Conservation (phyloP, 2,888 invertebrate genomes). For the Tachystola acroxantha region DNA sequence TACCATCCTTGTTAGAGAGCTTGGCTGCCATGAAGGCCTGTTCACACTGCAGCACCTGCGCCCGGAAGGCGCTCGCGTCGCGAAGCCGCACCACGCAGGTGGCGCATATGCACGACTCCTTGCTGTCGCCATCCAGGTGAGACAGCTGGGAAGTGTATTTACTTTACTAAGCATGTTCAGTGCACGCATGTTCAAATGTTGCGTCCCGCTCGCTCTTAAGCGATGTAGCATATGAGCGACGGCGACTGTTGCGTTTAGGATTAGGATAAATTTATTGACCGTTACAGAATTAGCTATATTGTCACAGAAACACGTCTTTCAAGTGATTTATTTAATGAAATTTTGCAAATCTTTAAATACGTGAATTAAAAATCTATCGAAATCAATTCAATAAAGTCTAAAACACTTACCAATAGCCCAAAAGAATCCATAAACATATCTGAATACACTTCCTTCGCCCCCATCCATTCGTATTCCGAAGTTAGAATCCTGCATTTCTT, state of each 20-base stretch:
- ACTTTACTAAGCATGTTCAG: too few species aligned
- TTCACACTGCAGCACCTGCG: conserved; percentile 53
- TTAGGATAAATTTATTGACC: too few species aligned
- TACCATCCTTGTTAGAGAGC: conserved; percentile 41
- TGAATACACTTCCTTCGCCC: conserved; percentile 56
- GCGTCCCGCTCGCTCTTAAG: too few species aligned
- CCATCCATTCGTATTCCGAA: conserved; percentile 56
- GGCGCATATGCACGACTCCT: conserved; percentile 50
- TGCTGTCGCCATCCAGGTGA: conserved; percentile 43
- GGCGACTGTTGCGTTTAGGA: too few species aligned
- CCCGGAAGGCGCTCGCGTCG: conserved; percentile 45
- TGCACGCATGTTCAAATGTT: too few species aligned
- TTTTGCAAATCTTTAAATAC: too few species aligned
- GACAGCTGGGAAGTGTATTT: conserved; percentile 45
- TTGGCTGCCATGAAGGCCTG: conserved; percentile 43
- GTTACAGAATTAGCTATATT: too few species aligned
- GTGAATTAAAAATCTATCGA: too few species aligned
- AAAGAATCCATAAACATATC: conserved; percentile 70
- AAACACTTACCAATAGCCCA: conserved; percentile 56
- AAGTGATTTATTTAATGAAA: too few species aligned
- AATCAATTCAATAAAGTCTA: not conserved
- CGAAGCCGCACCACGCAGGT: conserved; percentile 54
- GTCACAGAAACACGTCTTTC: too few species aligned
- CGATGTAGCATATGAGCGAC: too few species aligned
- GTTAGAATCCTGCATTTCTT: conserved; percentile 64